Percentiles rank a stretch among this genome's conserved stretches.
These are phyloP conservation scores for Brassicogethes aeneus DNA, from an alignment of 2,888 invertebrate species.

Conservation along the genomic window DNA sequence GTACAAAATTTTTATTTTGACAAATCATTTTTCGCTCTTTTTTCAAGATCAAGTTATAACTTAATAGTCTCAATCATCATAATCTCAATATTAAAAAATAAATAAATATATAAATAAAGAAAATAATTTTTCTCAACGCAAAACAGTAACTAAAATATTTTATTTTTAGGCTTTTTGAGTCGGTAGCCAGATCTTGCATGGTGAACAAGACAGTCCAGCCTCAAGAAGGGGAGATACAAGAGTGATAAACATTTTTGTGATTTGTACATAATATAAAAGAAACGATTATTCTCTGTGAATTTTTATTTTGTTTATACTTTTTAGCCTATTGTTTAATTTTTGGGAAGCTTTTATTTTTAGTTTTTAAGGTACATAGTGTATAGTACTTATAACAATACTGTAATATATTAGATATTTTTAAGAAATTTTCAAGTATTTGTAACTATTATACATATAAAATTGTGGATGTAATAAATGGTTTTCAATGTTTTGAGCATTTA, in stretches of 20 bases:
- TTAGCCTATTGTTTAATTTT: slow-evolving; percentile 17
- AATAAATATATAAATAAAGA: too few species aligned
- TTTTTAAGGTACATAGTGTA: slow-evolving; percentile 20
- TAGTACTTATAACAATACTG: slow-evolving; percentile 32
- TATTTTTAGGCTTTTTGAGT: slow-evolving; percentile 77
- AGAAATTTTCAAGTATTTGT: slow-evolving; percentile 40
- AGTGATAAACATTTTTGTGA: slow-evolving; percentile 45
- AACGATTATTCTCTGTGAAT: slow-evolving; percentile 6
- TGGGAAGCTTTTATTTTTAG: slow-evolving; percentile 22
- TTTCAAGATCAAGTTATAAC: too few species aligned
- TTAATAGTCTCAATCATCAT: too few species aligned
- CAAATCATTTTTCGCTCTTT: too few species aligned
- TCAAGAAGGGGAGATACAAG: slow-evolving; percentile 57
- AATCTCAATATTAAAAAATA: too few species aligned
- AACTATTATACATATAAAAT: slow-evolving; percentile 35
- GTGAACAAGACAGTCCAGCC: slow-evolving; percentile 61
- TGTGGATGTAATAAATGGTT: slow-evolving; percentile 38
- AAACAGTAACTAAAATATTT: slow-evolving; percentile 9
- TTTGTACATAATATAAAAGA: slow-evolving; percentile 24
- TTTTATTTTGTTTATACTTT: slow-evolving; percentile 9
- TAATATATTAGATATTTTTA: slow-evolving; percentile 39
- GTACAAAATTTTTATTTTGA: too few species aligned
- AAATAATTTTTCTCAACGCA: too few species aligned
- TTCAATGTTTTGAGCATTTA: slow-evolving; percentile 34
- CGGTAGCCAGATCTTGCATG: slow-evolving; percentile 93